phyloP scores from a whole-genome alignment of 2,797 vertebrate species.

The Lophotriccus pileatus region DNA sequence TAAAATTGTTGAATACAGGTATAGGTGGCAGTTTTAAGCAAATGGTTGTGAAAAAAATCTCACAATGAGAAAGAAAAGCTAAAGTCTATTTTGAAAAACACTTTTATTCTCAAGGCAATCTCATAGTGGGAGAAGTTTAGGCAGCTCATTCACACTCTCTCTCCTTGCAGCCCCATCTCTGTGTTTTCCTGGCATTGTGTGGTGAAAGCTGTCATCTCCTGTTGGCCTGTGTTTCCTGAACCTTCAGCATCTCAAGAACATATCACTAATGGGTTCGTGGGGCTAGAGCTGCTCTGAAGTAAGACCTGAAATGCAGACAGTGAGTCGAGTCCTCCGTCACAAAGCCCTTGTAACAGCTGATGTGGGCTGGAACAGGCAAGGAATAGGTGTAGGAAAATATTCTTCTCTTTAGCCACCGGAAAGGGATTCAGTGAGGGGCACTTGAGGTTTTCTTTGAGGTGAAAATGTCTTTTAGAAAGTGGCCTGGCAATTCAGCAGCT shows the following conservation, averaged over 20 bases:
- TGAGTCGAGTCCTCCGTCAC: neutral
- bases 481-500: neutral
- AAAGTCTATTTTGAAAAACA: neutral
- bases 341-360: neutral
- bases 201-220: neutral
- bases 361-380: neutral
- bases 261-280: fast-evolving
- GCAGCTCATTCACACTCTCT: neutral
- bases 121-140: neutral
- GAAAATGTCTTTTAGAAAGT: neutral
- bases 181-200: neutral
- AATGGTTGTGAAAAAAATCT: neutral
- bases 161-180: neutral
- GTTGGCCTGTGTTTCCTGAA: neutral
- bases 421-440: neutral
- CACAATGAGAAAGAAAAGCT: neutral
- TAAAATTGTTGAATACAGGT: neutral
- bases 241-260: neutral
- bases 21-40: neutral
- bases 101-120: neutral
- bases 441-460: neutral
- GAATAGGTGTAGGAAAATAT: neutral
- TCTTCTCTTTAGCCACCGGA: neutral
- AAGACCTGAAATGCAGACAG: neutral
- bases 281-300: neutral